Conservation (phyloP, 1,140 invertebrate species). For the Sinonovacula constricta region DNA sequence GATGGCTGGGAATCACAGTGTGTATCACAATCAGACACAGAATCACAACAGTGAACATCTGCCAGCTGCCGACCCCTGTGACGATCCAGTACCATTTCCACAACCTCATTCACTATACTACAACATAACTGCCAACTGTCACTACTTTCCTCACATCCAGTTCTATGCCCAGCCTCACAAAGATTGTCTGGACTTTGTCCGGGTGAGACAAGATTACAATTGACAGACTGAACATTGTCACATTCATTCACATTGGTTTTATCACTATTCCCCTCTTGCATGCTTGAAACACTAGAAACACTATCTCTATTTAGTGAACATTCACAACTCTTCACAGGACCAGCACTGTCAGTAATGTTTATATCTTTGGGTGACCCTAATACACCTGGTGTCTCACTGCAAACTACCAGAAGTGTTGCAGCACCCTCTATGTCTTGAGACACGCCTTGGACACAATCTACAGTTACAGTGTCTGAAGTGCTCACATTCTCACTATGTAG, state of each 20-base stretch:
- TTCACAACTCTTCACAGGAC: neutral
- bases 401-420: neutral
- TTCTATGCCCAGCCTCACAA: constrained; percentile 24
- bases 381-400: too few relatives aligned
- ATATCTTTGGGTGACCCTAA: too few relatives aligned
- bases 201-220: neutral
- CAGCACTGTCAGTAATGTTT: neutral
- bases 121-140: constrained; percentile 35
- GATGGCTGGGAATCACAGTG: neutral
- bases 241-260: neutral
- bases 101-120: constrained; percentile 48
- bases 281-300: neutral
- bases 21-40: neutral
- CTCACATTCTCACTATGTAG: constrained; percentile 72
- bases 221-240: too few relatives aligned
- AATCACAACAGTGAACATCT: neutral
- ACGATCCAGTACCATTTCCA: constrained; percentile 27
- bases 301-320: neutral
- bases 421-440: constrained; percentile 7
- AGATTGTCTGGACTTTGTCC: neutral
- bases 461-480: constrained; percentile 61
- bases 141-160: constrained; percentile 10
- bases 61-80: neutral
- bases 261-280: neutral
- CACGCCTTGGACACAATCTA: constrained; percentile 13